A percentile compares a stretch with the other conserved stretches of the same genome.
phyloP scores from a whole-genome alignment of 1,140 invertebrate species.

The Asobara japonica region DNA sequence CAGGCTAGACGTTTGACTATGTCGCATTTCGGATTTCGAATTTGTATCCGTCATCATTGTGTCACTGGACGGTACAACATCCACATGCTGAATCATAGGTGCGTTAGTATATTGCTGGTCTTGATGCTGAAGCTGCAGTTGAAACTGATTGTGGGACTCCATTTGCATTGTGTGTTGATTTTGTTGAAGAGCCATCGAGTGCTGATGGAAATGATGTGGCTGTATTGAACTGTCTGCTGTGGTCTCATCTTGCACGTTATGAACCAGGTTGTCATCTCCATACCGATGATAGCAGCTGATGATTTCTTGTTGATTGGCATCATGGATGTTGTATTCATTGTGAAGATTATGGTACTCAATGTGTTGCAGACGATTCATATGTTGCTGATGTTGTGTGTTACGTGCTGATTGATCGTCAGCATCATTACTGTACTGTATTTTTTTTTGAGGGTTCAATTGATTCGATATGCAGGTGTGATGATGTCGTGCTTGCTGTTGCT shows the following conservation, averaged over 20 bases:
- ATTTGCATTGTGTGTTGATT: conserved; percentile 54
- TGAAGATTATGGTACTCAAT: conserved; percentile 51
- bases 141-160: conserved; percentile 55
- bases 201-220: conserved; percentile 53
- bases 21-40: conserved; percentile 50
- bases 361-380: conserved; percentile 52
- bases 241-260: conserved; percentile 56
- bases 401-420: conserved; percentile 53
- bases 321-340: conserved; percentile 52
- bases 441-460: conserved; percentile 39
- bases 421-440: conserved; percentile 47
- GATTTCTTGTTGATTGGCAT: conserved; percentile 49
- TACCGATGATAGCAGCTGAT: conserved; percentile 52
- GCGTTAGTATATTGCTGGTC: conserved; percentile 55
- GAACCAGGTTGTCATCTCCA: conserved; percentile 51
- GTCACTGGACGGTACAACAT: conserved; percentile 51
- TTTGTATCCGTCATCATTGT: conserved; percentile 53
- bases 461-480: conserved; percentile 44
- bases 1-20: conserved; percentile 40
- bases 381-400: conserved; percentile 52
- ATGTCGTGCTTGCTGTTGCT: conserved; percentile 50
- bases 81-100: conserved; percentile 51
- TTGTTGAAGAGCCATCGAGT: conserved; percentile 47
- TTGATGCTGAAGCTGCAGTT: conserved; percentile 55
- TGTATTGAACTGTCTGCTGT: conserved; percentile 45